Base-by-base conservation (phyloP, 1,140 invertebrate species). In the Aphis craccivora region DNA sequence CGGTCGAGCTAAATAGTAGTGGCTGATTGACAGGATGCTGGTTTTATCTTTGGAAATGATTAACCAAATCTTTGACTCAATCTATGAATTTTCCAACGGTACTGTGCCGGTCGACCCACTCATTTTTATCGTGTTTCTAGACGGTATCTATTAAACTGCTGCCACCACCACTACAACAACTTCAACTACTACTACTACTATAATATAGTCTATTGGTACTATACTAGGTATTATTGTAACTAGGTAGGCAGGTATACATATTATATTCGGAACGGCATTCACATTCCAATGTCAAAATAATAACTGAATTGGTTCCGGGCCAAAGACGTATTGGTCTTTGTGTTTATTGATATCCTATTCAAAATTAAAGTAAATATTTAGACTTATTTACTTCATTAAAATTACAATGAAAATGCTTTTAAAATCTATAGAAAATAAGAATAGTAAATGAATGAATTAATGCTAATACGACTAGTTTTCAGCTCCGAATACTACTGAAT, bases 31-130 rank as follows among this genome's bases (percentile, higher is more conserved):
- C 86, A n/a, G 30, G 86, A 48, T 87, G 45, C 86, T 48, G 43
- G 87, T 89, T 55, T 89, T 22, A 89, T 89, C 48, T 53, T 43
- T 37, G 51, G 18, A 88, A 45, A 87, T 43, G 48, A 48, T 45
- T 87, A 87, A 88, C 22, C 48, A 37, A 25, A 89, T 67, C 60
- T 40, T 43, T 23, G 90, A 91, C 30, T 67, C 55, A 40, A 91
- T 91, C 90, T 76, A 91, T 51, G 37, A 9, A 76, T 91, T 91
- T 91, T 91, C 40, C 90, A 91, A 91, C 90, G 90, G 90, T 91
- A 91, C 90, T 6, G 55, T 45, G 4, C 43, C 90, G 90, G 90
- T 91, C 60, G 90, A 91, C 55, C 90, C 90, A 91, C 90, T 91
- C 53, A 14, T 87, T 86, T 30, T 25, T 18, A 86, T 87, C 86